A percentile compares a stretch with the other conserved stretches of the same genome.
Conservation (phyloP, 2,113 vertebrate species). For the Limanda limanda region DNA sequence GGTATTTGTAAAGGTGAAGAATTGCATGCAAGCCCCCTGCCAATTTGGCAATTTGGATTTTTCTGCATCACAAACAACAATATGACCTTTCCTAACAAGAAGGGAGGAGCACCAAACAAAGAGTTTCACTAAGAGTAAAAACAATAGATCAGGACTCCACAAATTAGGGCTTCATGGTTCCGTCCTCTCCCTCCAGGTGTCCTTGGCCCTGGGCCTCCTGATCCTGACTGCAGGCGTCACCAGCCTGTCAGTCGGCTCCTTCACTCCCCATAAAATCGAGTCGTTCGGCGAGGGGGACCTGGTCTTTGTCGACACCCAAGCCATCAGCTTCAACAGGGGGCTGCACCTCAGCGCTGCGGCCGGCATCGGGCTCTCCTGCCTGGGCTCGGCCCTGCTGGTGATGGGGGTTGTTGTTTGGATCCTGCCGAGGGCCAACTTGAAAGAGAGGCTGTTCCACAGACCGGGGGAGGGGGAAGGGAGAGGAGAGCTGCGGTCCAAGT, state of each 20-base stretch:
- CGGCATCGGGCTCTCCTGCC: constrained; percentile 88
- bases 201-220: constrained; percentile 89
- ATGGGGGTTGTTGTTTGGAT: constrained; percentile 88
- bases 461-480: constrained; percentile 21
- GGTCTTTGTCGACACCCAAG: constrained; percentile 89
- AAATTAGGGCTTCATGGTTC: constrained; percentile 7
- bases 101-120: constrained; percentile 18
- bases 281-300: constrained; percentile 92
- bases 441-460: constrained; percentile 82
- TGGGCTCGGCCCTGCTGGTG: constrained; percentile 84
- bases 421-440: constrained; percentile 86
- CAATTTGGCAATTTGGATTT: constrained; percentile 31
- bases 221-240: constrained; percentile 80
- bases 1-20: constrained; percentile 59
- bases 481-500: constrained; percentile 41
- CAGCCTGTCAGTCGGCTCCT: constrained; percentile 84
- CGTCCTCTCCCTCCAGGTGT: constrained; percentile 81
- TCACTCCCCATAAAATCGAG: constrained; percentile 90
- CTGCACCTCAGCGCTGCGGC: constrained; percentile 88
- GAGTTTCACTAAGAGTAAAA: constrained; percentile 3
- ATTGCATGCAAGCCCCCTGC: constrained; percentile 25
- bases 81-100: constrained; percentile 65
- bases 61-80: constrained; percentile 61
- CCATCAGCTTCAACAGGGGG: constrained; percentile 88
- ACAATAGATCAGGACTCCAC: neutral